Evolutionary conservation across 2,888 invertebrate genomes (phyloP).

Genomic region (Plebejus anna): DNA sequence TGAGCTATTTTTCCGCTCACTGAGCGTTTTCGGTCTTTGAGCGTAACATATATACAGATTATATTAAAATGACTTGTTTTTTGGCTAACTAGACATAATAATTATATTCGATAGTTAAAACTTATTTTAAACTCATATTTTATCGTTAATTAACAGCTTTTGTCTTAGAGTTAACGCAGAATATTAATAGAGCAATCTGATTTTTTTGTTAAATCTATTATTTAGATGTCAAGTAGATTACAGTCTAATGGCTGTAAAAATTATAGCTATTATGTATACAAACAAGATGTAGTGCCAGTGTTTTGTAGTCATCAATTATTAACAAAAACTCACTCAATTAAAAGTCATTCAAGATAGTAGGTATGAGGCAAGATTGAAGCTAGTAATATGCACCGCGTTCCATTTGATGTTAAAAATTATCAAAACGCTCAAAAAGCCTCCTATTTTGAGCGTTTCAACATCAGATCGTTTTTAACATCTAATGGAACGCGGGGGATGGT

Average conservation of each 20-base stretch:
- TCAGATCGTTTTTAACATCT: no score
- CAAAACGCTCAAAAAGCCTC: no score
- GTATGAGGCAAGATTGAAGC: background rate
- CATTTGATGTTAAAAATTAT: no score
- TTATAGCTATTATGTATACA: conserved; percentile 14
- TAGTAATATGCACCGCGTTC: background rate
- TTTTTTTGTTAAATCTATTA: conserved; percentile 8
- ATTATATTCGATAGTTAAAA: background rate
- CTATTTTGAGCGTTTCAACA: no score
- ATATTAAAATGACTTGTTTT: background rate
- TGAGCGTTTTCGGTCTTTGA: no score
- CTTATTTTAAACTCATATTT: background rate
- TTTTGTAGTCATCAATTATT: background rate
- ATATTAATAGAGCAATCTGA: background rate
- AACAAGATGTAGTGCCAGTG: background rate
- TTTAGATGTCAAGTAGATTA: background rate
- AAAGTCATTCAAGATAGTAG: background rate
- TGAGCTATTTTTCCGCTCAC: no score
- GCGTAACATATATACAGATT: no score
- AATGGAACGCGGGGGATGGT: no score
- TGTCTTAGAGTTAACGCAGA: background rate
- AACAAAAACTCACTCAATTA: background rate
- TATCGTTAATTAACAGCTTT: background rate
- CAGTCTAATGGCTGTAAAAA: conserved; percentile 11
- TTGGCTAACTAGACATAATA: background rate